Evolutionary conservation across 2,113 vertebrate genomes (phyloP).

Genomic region (Burhinus bistriatus): DNA sequence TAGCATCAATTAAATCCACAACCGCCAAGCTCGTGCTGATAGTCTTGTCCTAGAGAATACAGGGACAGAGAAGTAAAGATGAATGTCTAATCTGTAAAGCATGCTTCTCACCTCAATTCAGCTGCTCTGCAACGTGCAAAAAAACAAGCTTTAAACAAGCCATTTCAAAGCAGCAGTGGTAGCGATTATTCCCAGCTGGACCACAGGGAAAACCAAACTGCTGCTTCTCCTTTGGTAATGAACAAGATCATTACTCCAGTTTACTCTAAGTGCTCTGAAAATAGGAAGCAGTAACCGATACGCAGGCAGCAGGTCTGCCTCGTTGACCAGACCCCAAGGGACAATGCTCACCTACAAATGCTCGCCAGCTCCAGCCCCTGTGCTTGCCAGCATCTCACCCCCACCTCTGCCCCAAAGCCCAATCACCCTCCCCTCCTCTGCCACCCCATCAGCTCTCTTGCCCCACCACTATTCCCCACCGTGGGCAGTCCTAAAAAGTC

Average conservation of each 20-base stretch:
- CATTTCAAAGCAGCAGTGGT: background rate
- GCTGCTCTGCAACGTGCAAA: background rate
- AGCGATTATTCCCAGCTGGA: background rate
- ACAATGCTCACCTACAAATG: background rate
- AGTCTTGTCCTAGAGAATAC: slow-evolving; percentile 82
- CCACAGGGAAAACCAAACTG: background rate
- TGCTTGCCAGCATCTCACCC: background rate
- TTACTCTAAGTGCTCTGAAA: background rate
- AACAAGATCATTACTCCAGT: background rate
- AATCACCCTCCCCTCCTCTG: background rate
- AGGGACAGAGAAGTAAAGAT: background rate
- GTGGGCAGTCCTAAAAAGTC: background rate
- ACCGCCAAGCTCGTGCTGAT: slow-evolving; percentile 94
- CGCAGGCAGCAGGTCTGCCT: background rate
- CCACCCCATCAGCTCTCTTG: background rate
- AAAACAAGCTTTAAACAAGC: background rate
- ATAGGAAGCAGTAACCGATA: rapidly evolving
- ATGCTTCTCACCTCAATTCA: background rate
- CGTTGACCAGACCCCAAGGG: background rate
- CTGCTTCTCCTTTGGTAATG: background rate
- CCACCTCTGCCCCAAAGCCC: background rate
- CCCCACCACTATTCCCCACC: background rate
- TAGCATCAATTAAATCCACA: slow-evolving; percentile 95
- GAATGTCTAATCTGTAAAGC: background rate
- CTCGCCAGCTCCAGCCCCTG: background rate